Base-by-base conservation (phyloP, 2,113 vertebrate species). In the Sapayoa aenigma region DNA sequence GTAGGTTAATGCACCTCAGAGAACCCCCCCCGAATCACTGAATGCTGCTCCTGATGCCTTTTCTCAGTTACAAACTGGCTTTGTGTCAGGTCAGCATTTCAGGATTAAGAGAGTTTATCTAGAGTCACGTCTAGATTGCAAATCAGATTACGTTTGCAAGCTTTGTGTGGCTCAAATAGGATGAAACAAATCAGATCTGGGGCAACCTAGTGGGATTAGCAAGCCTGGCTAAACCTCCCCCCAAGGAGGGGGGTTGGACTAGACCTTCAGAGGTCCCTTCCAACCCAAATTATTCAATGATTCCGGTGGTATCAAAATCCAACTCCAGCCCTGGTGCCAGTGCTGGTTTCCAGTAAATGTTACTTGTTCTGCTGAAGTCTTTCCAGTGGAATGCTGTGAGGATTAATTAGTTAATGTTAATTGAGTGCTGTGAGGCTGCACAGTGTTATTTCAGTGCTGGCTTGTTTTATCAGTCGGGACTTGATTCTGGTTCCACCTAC, bases 321-420 rank as follows among this genome's bases (percentile, higher is more conserved):
- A 55, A 25, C 69, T 41, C 31, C 76, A 81, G 1, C 30, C 33
- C 39, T 28, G 28, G 11, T 30, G 37, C 56, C 37, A 14, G 47
- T 7, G 14, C 14, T 28, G 62, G 25, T 39, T 86, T 60, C 41
- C 63, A 37, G 49, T 22, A 37, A 27, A 23, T 12, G 66, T 42
- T 66, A 37, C 73, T 80, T 73, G 6, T 25, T 78, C 60, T 83
- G 67, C 63, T 46, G 22, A 69, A 83, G 21, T n/a, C 87, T 72
- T 95, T 60, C 71, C 52, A 44, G 21, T 8, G 55, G 86, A 59
- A 73, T 27, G 77, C 68, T 78, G 60, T 18, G 52, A 86, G 90
- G 74, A 87, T 90, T 95, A 92, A 93, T 97, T 95, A 96, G 85
- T 89, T 93, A 89, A 87, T 92, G 50, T 93, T 76, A 89, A 94